Percentiles rank a stretch among this genome's conserved stretches.
Conservation (phyloP, 2,113 vertebrate species). For the Paramisgurnus dabryanus region DNA sequence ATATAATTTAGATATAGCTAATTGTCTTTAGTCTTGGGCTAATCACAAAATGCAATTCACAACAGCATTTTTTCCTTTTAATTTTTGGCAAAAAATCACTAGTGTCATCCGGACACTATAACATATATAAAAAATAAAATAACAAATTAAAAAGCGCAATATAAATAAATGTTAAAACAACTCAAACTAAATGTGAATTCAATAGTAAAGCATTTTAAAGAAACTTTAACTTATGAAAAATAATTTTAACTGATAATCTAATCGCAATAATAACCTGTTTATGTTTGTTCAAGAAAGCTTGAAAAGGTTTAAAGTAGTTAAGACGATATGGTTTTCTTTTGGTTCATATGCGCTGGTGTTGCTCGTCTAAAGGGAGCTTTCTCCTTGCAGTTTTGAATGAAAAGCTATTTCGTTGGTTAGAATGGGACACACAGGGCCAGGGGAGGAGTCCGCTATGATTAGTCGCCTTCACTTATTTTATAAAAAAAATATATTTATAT, state of each 20-base stretch:
- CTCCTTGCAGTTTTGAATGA: slow-evolving; percentile 79
- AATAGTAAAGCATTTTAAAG: too few species aligned
- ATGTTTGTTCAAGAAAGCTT: neutral
- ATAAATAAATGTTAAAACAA: too few species aligned
- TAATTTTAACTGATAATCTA: neutral
- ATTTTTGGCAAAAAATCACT: neutral
- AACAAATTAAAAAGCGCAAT: neutral
- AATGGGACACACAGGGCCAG: slow-evolving; percentile 80
- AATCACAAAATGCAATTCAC: too few species aligned
- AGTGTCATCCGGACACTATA: too few species aligned
- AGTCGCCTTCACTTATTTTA: slow-evolving; percentile 81
- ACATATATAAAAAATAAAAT: too few species aligned
- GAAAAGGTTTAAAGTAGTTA: slow-evolving; percentile 42
- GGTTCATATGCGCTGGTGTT: neutral
- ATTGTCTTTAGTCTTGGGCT: neutral
- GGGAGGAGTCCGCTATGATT: slow-evolving; percentile 82
- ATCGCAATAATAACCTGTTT: neutral
- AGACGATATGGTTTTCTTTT: slow-evolving; percentile 60
- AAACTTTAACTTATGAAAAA: neutral
- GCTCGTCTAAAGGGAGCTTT: slow-evolving; percentile 66
- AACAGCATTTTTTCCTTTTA: too few species aligned
- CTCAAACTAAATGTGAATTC: too few species aligned
- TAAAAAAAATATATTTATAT: slow-evolving; percentile 40
- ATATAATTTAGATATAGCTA: too few species aligned
- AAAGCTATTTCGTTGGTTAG: slow-evolving; percentile 86